A percentile compares a stretch with the other conserved stretches of the same genome.
Conservation (phyloP, 2,797 vertebrate species). For the Diplodus puntazzo region DNA sequence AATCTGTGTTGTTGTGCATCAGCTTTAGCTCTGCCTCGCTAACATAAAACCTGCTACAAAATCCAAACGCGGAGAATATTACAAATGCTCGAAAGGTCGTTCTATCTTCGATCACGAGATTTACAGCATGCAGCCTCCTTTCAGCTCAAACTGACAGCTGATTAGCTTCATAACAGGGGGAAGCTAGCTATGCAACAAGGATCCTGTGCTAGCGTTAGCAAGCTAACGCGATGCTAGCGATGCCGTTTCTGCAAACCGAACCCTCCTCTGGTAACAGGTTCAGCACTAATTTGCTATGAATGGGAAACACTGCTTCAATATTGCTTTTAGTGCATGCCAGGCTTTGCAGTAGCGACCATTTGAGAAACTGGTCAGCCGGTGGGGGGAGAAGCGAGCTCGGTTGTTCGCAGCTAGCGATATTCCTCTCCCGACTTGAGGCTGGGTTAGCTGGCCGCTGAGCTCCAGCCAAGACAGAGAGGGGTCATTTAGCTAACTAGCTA, state of each 20-base stretch:
- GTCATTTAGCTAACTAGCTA: conserved; percentile 84
- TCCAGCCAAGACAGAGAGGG: conserved; percentile 81
- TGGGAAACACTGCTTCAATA: conserved; percentile 32
- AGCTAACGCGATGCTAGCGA: conserved; percentile 63
- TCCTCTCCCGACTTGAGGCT: conserved; percentile 52
- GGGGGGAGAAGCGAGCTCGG: conserved; percentile 40
- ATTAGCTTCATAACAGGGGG: conserved; percentile 32
- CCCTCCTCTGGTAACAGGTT: conserved; percentile 43
- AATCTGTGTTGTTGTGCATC: conserved; percentile 31
- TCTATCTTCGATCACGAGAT: not conserved
- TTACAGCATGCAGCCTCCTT: conserved; percentile 4
- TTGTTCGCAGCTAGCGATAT: conserved; percentile 60
- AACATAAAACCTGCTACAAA: conserved; percentile 5
- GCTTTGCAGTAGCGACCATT: not conserved
- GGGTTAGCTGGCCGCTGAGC: conserved; percentile 80
- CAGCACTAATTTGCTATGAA: conserved; percentile 52
- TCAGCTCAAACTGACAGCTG: conserved; percentile 12
- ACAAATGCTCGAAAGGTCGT: accelerated
- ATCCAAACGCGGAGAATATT: conserved; percentile 2
- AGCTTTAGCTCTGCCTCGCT: conserved; percentile 8
- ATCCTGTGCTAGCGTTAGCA: conserved; percentile 67
- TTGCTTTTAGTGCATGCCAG: not conserved
- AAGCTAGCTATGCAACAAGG: conserved; percentile 34
- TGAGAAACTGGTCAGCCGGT: not conserved
- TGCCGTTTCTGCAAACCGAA: conserved; percentile 50